These are phyloP conservation scores for Meloidogyne floridensis DNA, from an alignment of 1,140 invertebrate species.

Conservation along the genomic window DNA sequence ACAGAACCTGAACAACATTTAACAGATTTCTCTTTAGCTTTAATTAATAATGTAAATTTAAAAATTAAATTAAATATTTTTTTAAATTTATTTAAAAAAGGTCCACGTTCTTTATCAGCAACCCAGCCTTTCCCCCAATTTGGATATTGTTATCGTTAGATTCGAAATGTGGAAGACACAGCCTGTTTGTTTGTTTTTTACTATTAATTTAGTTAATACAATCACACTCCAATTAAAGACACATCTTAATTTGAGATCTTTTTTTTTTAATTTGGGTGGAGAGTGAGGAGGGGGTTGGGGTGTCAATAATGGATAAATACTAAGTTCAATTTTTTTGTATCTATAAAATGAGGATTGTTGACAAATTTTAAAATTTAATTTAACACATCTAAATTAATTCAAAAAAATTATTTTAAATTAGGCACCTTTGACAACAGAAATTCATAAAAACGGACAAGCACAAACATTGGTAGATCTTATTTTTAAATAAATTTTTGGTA, in stretches of 20 bases:
- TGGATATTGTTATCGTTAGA: constrained; percentile 65
- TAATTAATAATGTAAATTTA: constrained; percentile 60
- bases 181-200: constrained; percentile 42
- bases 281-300: too few species aligned
- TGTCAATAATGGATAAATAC: too few species aligned
- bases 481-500: not conserved
- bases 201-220: too few species aligned
- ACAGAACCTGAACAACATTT: constrained; percentile 62
- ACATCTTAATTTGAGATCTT: too few species aligned
- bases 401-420: constrained; percentile 21
- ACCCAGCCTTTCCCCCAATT: constrained; percentile 60
- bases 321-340: too few species aligned
- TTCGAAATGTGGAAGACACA: constrained; percentile 65
- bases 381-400: not conserved
- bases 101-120: constrained; percentile 64
- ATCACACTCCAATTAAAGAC: too few species aligned
- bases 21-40: constrained; percentile 61
- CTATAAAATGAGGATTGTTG: too few species aligned
- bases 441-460: constrained; percentile 65
- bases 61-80: not conserved
- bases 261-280: too few species aligned
- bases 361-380: too few species aligned
- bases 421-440: constrained; percentile 51
- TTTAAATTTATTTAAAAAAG: not conserved
- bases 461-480: constrained; percentile 49